Base-by-base conservation (phyloP, 2,797 vertebrate genomes). In the Smutsia temminckii region DNA sequence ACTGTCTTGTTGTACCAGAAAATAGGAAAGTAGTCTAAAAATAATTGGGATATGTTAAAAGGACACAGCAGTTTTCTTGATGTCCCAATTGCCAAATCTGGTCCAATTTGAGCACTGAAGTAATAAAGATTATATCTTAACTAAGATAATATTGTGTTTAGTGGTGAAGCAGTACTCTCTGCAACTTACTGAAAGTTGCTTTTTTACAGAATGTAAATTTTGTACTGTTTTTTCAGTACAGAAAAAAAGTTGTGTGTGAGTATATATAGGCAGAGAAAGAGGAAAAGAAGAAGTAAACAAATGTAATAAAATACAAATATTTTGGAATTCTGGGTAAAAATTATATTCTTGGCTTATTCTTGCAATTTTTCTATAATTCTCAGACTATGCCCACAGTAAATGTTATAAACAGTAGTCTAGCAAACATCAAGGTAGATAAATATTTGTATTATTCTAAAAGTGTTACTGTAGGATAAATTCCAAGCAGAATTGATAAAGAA, bases 401-500 rank as follows among this genome's bases (percentile, higher is more conserved):
- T 77, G 75, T 86, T 96, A 3, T 57, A 46, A 69, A 84, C 37
- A 84, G 23, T 63, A 68, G 37, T 78, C 21, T 34, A 79, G 29
- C 63, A 69, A 92, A n/a, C 63, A 49, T 83, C 34, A 68, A 9
- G 17, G 32, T 59, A 6, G 81, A 46, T 16, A 85, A 86, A 83
- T 85, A 61, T 89, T 77, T 91, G 27, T 64, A 63, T 89, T 55
- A 89, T 69, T 94, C 34, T 78, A 42, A 86, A 85, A 6, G 5
- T 68, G 11, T 68, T 94, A 59, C 18, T 37, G 4, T 69, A 53
- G 42, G 5, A 71, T 89, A 77, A 42, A 86, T 63, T 61, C 18
- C 61, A 81, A 95, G 29, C 25, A 53, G 23, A 90, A 94, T 29
- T 83, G 72, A 95, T 29, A 34, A 89, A 91, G 18, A 40, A 78